These are phyloP conservation scores for Chitala chitala DNA, from an alignment of 2,113 vertebrate genomes.

Conservation along the genomic window DNA sequence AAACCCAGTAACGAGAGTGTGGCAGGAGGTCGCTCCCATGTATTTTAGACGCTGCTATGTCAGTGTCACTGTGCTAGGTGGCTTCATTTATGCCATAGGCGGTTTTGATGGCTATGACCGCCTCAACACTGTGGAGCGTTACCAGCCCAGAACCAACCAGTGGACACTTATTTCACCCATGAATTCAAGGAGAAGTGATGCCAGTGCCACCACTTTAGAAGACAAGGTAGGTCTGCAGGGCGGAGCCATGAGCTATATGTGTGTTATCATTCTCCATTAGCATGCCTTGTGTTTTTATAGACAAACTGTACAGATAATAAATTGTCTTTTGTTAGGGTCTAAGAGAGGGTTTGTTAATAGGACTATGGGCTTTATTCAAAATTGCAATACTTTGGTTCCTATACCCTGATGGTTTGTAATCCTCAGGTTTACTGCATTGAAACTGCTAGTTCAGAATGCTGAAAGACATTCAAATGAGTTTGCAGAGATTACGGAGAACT, in stretches of 20 bases:
- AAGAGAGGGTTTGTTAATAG: no score
- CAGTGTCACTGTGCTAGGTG: slow-evolving; percentile 62
- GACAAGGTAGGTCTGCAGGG: slow-evolving; percentile 60
- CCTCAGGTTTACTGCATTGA: no score
- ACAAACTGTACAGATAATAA: no score
- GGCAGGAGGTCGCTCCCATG: slow-evolving; percentile 75
- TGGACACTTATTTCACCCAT: slow-evolving; percentile 73
- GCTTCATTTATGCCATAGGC: slow-evolving; percentile 74
- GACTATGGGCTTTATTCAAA: no score
- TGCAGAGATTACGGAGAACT: background rate
- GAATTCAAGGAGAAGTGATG: slow-evolving; percentile 67
- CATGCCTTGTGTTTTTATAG: background rate
- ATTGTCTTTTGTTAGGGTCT: no score
- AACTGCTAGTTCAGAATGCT: no score
- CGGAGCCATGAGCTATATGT: background rate
- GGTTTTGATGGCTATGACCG: slow-evolving; percentile 66
- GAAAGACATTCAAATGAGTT: no score
- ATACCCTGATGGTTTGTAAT: no score
- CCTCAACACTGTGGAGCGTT: slow-evolving; percentile 66
- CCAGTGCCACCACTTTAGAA: slow-evolving; percentile 63
- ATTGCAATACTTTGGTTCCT: no score
- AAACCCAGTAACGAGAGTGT: slow-evolving; percentile 56
- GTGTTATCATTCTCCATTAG: background rate
- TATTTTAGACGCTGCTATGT: slow-evolving; percentile 70
- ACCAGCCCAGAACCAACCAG: slow-evolving; percentile 69